Evolutionary conservation across 1,140 invertebrate genomes (phyloP), one percentile per base, ranked within the genome.

Genomic region (Nasonia vitripennis): DNA sequence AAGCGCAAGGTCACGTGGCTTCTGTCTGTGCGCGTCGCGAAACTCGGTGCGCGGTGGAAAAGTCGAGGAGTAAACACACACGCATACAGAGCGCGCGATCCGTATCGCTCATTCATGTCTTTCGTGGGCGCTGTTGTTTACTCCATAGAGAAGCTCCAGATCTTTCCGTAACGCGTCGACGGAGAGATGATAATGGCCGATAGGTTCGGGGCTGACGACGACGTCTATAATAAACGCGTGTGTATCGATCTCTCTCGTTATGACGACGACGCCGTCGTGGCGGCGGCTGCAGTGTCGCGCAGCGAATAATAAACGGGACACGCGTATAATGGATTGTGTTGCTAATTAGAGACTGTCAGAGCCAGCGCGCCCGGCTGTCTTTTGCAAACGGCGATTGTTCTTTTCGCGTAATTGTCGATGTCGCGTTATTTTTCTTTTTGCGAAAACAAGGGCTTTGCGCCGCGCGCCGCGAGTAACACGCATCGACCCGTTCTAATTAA

Each of bases 401-500:
- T 62, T 62, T 62, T 62, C 17, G 20, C 6, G 6, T 62, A 62
- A 62, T 62, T 62, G 20, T 20, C 55, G 55, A 62, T 62, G 55
- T n/a, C 55, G 55, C 10, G 12, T 10, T 51, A 14, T 55, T 20
- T 55, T 55, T 55, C 17, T 55, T 71, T 71, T 71, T 71, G 37
- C 0, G 1, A 74, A 74, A 73, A 80, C 41, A 80, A 70, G 67
- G 10, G 48, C 0, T 23, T 80, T 68, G 27, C 4, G 41, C 79
- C n/a, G 34, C 34, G 34, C 27, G 27, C 27, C 34, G 34, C 3
- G 14, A 48, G 10, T 37, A 78, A 81, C 62, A 83, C 62, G 34
- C 74, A 78, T 55, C 75, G 67, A 84, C 3, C 14, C 77, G 34
- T 80, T 84, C 31, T 67, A 79, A 84, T 80, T 79, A 75, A 84